Conservation (phyloP, 2,888 invertebrate species). For the Aquatica leii region DNA sequence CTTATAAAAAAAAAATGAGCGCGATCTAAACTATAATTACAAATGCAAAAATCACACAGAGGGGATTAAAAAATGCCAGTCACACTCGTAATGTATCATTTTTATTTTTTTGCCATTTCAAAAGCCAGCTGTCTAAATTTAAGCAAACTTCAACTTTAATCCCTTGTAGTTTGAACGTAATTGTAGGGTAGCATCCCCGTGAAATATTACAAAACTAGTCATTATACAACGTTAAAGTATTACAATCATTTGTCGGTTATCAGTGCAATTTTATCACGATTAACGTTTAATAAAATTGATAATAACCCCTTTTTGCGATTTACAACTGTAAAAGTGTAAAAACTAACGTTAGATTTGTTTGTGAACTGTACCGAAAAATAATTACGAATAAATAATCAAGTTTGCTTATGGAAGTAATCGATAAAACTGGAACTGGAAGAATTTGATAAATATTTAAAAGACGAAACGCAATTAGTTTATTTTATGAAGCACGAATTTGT, state of each 20-base stretch:
- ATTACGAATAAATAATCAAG: too few species aligned
- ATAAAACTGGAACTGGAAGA: too few species aligned
- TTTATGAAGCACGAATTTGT: not conserved
- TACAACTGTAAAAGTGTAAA: too few species aligned
- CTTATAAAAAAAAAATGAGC: slow-evolving; percentile 36
- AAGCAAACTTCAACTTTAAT: slow-evolving; percentile 48
- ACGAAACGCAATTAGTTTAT: too few species aligned
- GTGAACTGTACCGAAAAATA: too few species aligned
- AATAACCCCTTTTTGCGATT: too few species aligned
- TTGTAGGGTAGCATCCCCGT: slow-evolving; percentile 47
- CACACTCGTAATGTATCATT: slow-evolving; percentile 59
- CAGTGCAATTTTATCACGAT: too few species aligned
- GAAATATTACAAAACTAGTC: slow-evolving; percentile 45
- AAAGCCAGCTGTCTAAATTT: slow-evolving; percentile 52
- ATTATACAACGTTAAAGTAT: slow-evolving; percentile 37
- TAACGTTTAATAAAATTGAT: too few species aligned
- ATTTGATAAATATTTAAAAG: too few species aligned
- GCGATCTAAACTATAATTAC: slow-evolving; percentile 54
- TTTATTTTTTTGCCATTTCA: slow-evolving; percentile 48
- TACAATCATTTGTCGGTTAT: slow-evolving; percentile 11
- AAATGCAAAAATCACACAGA: slow-evolving; percentile 47
- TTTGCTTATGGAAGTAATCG: too few species aligned
- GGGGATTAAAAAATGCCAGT: slow-evolving; percentile 57
- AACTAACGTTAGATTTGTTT: too few species aligned
- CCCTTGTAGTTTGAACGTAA: slow-evolving; percentile 36